Evolutionary conservation across 2,888 invertebrate genomes (phyloP).

Genomic region (Gymnocheta viridis): DNA sequence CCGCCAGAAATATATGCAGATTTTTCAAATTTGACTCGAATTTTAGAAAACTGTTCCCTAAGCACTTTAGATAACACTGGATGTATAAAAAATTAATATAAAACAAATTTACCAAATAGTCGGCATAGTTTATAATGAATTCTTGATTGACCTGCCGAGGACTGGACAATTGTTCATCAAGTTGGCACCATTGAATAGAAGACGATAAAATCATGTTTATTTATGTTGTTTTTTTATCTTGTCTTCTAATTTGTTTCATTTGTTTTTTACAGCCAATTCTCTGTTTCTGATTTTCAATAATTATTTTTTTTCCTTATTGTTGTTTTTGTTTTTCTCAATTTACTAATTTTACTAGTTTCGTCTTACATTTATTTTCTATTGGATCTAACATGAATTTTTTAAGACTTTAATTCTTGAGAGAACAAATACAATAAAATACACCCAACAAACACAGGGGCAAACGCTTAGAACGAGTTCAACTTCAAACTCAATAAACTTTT

Average conservation of each 20-base stretch:
- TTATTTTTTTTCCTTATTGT: conserved; percentile 27
- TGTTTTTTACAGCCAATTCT: conserved; percentile 23
- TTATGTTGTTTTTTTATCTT: neutral
- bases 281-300: conserved; percentile 27
- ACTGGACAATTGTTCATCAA: too few species aligned
- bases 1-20: too few species aligned
- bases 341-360: conserved; percentile 14
- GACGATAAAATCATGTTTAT: too few species aligned
- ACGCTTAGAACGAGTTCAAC: neutral
- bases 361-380: conserved; percentile 35
- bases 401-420: neutral
- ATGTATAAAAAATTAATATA: too few species aligned
- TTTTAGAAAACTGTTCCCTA: too few species aligned
- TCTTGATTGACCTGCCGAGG: too few species aligned
- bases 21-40: too few species aligned
- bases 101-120: too few species aligned
- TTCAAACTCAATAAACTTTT: too few species aligned
- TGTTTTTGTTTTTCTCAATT: conserved; percentile 5
- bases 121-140: too few species aligned
- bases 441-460: neutral
- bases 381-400: conserved; percentile 41
- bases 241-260: conserved; percentile 34
- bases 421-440: neutral
- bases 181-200: too few species aligned
- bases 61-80: too few species aligned